Evolutionary conservation across 23 tunicate species (phyloP).

Genomic region (Diplosoma virens): DNA sequence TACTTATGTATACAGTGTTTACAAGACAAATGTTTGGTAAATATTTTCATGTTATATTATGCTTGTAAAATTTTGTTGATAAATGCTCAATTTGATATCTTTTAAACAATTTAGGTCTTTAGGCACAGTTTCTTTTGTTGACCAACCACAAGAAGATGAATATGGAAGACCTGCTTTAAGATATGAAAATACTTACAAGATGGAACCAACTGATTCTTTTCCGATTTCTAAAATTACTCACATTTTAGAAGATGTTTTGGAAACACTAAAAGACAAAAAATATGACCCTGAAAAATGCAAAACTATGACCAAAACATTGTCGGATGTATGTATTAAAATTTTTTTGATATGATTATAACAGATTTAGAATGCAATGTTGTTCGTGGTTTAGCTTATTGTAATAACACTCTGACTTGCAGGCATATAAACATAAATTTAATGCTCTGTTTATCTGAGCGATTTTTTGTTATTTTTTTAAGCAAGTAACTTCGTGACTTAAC

Average conservation of each 20-base stretch:
- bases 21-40: not conserved
- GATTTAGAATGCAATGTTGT: too few relatives aligned
- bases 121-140: conserved; percentile 87
- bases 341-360: too few relatives aligned
- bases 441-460: too few relatives aligned
- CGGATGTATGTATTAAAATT: conserved; percentile 90
- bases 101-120: conserved; percentile 68
- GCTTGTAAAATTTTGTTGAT: not conserved
- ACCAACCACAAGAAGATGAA: conserved; percentile 77
- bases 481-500: too few relatives aligned
- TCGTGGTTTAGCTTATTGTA: too few relatives aligned
- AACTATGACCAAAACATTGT: conserved; percentile 63
- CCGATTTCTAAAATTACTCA: conserved; percentile 45
- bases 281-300: conserved; percentile 75
- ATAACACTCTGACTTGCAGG: too few relatives aligned
- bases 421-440: too few relatives aligned
- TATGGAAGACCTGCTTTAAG: conserved; percentile 26
- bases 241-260: conserved; percentile 45
- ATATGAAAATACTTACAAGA: conserved; percentile 67
- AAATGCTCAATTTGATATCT: too few relatives aligned
- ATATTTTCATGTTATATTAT: not conserved
- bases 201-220: conserved; percentile 60
- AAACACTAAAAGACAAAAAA: conserved; percentile 5
- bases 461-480: too few relatives aligned
- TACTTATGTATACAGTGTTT: not conserved